A percentile compares a stretch with the other conserved stretches of the same genome.
Evolutionary conservation across 2,888 invertebrate genomes (phyloP).

Genomic region (Hylaea fasciaria): DNA sequence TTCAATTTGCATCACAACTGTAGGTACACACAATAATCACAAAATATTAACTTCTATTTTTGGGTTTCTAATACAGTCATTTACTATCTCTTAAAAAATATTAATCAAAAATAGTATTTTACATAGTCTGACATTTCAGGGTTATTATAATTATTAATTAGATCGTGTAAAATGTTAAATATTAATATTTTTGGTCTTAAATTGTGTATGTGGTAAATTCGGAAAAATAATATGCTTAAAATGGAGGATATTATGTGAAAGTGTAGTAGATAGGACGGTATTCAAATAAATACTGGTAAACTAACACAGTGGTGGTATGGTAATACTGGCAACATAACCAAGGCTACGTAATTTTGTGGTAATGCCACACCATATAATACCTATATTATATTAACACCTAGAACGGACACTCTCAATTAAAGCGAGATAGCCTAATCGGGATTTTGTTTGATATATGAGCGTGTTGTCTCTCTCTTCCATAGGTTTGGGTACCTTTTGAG

Average conservation of each 20-base stretch:
- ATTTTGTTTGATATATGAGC: too few species aligned
- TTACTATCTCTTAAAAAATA: slow-evolving; percentile 14
- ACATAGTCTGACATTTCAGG: slow-evolving; percentile 70
- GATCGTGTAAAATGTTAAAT: slow-evolving; percentile 36
- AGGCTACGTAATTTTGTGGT: too few species aligned
- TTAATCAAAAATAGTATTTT: slow-evolving; percentile 47
- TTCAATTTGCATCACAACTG: neutral
- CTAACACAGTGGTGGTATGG: too few species aligned
- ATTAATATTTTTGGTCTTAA: slow-evolving; percentile 28
- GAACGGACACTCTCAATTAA: too few species aligned
- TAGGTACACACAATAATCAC: neutral
- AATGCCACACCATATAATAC: too few species aligned
- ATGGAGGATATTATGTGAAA: neutral
- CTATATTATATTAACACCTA: too few species aligned
- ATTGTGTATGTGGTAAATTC: slow-evolving; percentile 12
- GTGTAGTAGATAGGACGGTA: slow-evolving; percentile 14
- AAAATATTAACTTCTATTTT: neutral
- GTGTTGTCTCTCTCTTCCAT: too few species aligned
- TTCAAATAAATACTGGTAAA: neutral
- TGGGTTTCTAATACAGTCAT: slow-evolving; percentile 19
- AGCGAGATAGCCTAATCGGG: too few species aligned
- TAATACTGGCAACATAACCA: too few species aligned
- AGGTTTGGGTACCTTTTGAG: too few species aligned
- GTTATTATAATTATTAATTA: slow-evolving; percentile 48
- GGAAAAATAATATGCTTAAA: neutral